Conservation (phyloP, 2,888 invertebrate species). For the Glaucopsyche alexis region DNA sequence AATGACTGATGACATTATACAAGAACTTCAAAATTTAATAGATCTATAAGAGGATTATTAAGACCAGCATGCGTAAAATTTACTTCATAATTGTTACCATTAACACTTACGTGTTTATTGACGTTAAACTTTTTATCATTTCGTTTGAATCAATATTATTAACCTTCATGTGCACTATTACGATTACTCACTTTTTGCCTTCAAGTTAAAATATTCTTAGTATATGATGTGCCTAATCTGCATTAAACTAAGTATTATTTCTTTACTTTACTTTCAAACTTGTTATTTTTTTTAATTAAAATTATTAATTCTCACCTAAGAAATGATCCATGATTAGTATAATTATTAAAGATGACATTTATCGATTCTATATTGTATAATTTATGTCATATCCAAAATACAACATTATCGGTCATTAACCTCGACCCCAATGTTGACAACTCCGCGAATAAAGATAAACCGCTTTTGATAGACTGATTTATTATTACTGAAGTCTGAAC, state of each 20-base stretch:
- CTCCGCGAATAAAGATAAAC: constrained; percentile 13
- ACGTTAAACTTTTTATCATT: not conserved
- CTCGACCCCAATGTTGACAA: constrained; percentile 20
- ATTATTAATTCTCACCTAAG: too few relatives aligned
- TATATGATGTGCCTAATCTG: too few relatives aligned
- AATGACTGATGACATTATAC: constrained; percentile 20
- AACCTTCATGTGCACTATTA: not conserved
- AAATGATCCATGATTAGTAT: too few relatives aligned
- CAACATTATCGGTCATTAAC: constrained; percentile 15
- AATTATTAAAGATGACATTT: not conserved
- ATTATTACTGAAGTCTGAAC: not conserved
- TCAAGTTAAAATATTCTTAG: too few relatives aligned
- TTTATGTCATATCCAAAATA: constrained; percentile 9
- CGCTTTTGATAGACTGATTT: not conserved
- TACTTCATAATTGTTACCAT: not conserved
- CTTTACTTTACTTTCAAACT: too few relatives aligned
- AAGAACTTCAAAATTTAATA: constrained; percentile 12
- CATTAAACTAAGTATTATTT: too few relatives aligned
- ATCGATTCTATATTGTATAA: not conserved
- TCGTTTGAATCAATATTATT: not conserved
- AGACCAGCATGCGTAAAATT: not conserved
- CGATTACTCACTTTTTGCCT: not conserved
- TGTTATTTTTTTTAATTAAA: too few relatives aligned
- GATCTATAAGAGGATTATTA: constrained; percentile 9
- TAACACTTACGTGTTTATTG: not conserved